Percentiles rank a stretch among this genome's conserved stretches.
Conservation (phyloP, 2,797 vertebrate genomes). For the Platalea minor region DNA sequence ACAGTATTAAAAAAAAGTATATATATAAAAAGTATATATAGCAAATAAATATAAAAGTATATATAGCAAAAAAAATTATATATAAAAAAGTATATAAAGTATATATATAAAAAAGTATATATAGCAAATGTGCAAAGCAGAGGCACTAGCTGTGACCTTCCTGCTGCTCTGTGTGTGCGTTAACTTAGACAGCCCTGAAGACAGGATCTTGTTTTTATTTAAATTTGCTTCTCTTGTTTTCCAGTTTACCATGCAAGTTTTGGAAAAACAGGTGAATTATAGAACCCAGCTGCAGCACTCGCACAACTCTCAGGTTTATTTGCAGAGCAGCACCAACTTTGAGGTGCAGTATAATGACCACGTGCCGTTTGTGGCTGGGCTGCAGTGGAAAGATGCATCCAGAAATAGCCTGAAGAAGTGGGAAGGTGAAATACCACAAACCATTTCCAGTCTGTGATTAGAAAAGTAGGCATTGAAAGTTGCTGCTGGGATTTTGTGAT, state of each 20-base stretch:
- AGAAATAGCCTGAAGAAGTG: conserved; percentile 74
- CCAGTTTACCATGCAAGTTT: conserved; percentile 81
- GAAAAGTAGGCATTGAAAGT: background rate
- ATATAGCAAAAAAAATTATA: too few relatives aligned
- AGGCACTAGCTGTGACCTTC: background rate
- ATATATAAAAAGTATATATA: too few relatives aligned
- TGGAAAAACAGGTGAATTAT: conserved; percentile 82
- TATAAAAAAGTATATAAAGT: too few relatives aligned
- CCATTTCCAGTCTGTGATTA: background rate
- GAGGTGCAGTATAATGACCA: conserved; percentile 81
- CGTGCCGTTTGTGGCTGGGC: conserved; percentile 77
- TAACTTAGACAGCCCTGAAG: background rate
- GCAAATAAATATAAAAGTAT: too few relatives aligned
- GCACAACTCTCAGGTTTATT: conserved; percentile 62
- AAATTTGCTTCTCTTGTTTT: background rate
- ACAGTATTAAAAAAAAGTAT: background rate
- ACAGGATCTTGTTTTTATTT: background rate
- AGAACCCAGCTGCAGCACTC: conserved; percentile 80
- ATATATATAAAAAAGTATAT: too few relatives aligned
- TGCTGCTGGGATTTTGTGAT: background rate
- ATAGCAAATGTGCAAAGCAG: background rate
- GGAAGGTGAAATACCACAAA: conserved; percentile 79
- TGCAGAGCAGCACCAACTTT: conserved; percentile 83
- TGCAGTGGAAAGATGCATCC: conserved; percentile 81
- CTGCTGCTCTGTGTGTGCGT: background rate